Conservation (phyloP, 1,140 invertebrate species). For the Drosophila rufa region DNA sequence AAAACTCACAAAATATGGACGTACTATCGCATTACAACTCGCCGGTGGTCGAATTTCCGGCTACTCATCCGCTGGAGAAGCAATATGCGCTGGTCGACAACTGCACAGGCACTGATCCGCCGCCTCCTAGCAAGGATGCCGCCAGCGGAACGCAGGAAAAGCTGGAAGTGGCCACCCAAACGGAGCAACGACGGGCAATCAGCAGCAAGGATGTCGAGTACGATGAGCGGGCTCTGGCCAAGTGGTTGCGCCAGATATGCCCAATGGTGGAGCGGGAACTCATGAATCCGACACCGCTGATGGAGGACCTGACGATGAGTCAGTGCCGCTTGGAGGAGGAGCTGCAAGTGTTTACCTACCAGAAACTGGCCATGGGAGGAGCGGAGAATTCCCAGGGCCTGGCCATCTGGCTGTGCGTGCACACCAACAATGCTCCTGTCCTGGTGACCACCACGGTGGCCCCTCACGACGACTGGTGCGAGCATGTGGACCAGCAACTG, state of each 20-base stretch:
- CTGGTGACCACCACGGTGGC: slow-evolving; percentile 71
- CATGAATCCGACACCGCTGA: slow-evolving; percentile 65
- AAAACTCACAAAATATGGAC: slow-evolving; percentile 56
- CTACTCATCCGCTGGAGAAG: slow-evolving; percentile 63
- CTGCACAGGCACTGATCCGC: slow-evolving; percentile 73
- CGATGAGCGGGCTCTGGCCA: slow-evolving; percentile 72
- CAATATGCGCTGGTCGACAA: slow-evolving; percentile 62
- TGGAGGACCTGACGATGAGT: slow-evolving; percentile 44
- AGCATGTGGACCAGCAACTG: slow-evolving; percentile 75
- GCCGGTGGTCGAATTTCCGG: slow-evolving; percentile 69
- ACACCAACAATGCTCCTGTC: slow-evolving; percentile 78
- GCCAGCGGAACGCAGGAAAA: slow-evolving; percentile 50
- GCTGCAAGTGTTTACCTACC: slow-evolving; percentile 68
- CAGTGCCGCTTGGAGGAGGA: slow-evolving; percentile 56
- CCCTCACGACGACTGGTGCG: slow-evolving; percentile 81
- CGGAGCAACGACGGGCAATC: slow-evolving; percentile 34
- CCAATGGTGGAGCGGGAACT: slow-evolving; percentile 74
- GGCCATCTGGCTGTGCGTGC: slow-evolving; percentile 77
- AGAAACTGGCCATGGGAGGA: slow-evolving; percentile 60
- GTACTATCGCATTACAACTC: slow-evolving; percentile 79
- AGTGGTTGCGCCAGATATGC: slow-evolving; percentile 71
- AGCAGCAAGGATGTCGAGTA: slow-evolving; percentile 19
- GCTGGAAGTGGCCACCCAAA: slow-evolving; percentile 61
- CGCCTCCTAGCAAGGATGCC: slow-evolving; percentile 42
- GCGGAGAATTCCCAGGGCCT: slow-evolving; percentile 70